Evolutionary conservation across 1,140 invertebrate genomes (phyloP).

Genomic region (Lanistes nyassanus): DNA sequence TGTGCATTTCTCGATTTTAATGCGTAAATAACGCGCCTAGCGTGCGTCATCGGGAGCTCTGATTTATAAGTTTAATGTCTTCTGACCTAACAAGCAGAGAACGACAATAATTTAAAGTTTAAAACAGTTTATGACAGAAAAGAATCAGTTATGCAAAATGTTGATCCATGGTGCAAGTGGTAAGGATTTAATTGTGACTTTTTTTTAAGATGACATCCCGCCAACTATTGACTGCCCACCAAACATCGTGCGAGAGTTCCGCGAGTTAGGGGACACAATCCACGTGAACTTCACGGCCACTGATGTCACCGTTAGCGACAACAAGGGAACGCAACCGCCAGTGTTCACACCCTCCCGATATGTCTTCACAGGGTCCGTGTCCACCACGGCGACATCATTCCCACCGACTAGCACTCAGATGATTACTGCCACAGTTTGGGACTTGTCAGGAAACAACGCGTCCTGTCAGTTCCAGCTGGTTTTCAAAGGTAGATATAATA

Average conservation of each 20-base stretch:
- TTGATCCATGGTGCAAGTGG: too few species aligned
- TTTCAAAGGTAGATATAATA: slow-evolving; percentile 8
- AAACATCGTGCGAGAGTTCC: slow-evolving; percentile 75
- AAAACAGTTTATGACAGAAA: too few species aligned
- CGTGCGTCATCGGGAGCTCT: too few species aligned
- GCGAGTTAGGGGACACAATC: slow-evolving; percentile 80
- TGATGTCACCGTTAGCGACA: background rate
- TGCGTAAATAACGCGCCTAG: too few species aligned
- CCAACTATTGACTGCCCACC: slow-evolving; percentile 29
- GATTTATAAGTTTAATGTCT: too few species aligned
- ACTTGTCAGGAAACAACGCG: background rate
- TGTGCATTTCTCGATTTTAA: too few species aligned
- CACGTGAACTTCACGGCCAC: background rate
- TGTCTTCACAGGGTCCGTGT: background rate
- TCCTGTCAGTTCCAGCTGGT: slow-evolving; percentile 11
- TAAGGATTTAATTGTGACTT: background rate
- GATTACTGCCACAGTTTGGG: slow-evolving; percentile 6
- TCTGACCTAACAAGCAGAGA: too few species aligned
- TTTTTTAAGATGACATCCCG: slow-evolving; percentile 33
- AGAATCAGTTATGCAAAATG: too few species aligned
- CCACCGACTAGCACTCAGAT: background rate
- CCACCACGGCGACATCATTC: slow-evolving; percentile 4
- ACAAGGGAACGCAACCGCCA: background rate
- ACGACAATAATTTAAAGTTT: too few species aligned
- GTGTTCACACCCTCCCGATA: background rate